These are phyloP conservation scores for Bryconaethiops microstoma DNA, from an alignment of 2,797 vertebrate genomes.

Conservation along the genomic window DNA sequence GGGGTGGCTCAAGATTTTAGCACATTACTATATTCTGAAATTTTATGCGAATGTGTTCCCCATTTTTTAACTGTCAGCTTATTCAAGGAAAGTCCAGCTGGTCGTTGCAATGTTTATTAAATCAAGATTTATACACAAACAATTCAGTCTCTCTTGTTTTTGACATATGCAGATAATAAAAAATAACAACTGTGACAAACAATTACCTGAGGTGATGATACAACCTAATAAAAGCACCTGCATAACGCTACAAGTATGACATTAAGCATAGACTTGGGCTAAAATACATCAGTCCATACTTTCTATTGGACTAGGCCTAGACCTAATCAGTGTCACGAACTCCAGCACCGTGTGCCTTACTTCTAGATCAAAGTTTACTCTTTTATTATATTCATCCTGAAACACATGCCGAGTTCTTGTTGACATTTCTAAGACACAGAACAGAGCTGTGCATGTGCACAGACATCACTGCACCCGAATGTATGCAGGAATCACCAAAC, in stretches of 20 bases:
- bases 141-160: conserved; percentile 44
- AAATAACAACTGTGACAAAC: conserved; percentile 9
- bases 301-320: not conserved
- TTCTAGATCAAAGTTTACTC: not conserved
- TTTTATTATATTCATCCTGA: not conserved
- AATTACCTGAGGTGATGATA: conserved; percentile 74
- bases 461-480: not conserved
- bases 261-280: not conserved
- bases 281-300: not conserved
- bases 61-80: not conserved
- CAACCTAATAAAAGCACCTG: conserved; percentile 39
- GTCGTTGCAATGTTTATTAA: not conserved
- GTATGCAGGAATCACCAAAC: not conserved
- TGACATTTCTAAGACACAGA: not conserved
- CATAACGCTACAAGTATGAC: not conserved
- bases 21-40: too few species aligned
- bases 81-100: not conserved
- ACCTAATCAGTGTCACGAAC: not conserved
- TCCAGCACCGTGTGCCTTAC: conserved; percentile 16
- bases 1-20: too few species aligned
- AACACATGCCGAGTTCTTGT: not conserved
- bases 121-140: not conserved
- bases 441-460: not conserved
- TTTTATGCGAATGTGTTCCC: not conserved
- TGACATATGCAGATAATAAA: conserved; percentile 51